phyloP scores from a whole-genome alignment of 2,797 vertebrate species.

The Cirrhinus molitorella region DNA sequence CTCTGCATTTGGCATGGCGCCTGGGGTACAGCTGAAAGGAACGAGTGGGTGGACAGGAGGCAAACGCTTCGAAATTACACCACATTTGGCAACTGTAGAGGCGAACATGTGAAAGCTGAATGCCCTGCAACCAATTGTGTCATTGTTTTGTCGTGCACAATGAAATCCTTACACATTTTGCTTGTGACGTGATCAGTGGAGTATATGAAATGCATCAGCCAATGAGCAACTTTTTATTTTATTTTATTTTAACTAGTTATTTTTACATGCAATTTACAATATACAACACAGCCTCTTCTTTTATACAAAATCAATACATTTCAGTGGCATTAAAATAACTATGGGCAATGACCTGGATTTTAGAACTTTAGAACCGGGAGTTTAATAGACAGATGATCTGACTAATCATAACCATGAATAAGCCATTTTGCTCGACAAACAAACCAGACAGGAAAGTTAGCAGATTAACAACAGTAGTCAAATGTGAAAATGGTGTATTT shows the following conservation, averaged over 20 bases:
- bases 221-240: background rate
- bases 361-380: too few relatives aligned
- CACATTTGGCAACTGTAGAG: conserved; percentile 12
- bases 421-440: too few relatives aligned
- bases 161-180: conserved; percentile 3
- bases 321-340: background rate
- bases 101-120: background rate
- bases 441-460: too few relatives aligned
- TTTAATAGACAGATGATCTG: too few relatives aligned
- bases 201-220: background rate
- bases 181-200: background rate
- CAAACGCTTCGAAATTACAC: conserved; percentile 21
- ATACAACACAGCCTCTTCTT: background rate
- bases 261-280: background rate
- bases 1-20: background rate
- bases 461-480: too few relatives aligned
- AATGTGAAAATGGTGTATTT: too few relatives aligned
- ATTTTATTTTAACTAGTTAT: too few relatives aligned
- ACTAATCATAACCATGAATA: too few relatives aligned
- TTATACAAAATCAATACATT: background rate
- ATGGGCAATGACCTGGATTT: too few relatives aligned
- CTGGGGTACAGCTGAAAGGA: conserved; percentile 33
- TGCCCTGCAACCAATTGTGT: background rate
- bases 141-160: background rate
- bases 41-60: conserved; percentile 13